Evolutionary conservation across 2,888 invertebrate genomes (phyloP).

Genomic region (Cylindroiulus punctatus): DNA sequence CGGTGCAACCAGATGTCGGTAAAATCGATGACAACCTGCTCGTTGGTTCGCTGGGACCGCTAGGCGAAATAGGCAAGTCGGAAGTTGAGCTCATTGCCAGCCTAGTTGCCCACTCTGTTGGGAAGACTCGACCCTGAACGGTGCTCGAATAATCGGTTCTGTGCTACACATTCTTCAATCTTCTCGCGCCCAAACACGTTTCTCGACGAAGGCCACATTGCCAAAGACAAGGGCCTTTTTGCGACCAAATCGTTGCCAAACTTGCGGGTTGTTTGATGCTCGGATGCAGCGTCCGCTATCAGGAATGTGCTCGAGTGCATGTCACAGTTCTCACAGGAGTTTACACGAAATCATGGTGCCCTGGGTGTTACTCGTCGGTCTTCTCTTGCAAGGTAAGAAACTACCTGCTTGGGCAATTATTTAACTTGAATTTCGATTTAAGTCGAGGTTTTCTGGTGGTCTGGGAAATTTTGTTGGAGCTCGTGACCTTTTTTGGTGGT

Average conservation of each 20-base stretch:
- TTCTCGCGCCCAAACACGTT: neutral
- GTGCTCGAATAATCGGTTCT: neutral
- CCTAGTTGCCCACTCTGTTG: neutral
- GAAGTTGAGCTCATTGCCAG: slow-evolving; percentile 5
- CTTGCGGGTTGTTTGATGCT: neutral
- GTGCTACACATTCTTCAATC: neutral
- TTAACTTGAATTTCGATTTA: neutral
- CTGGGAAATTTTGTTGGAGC: too few species aligned
- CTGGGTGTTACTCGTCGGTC: neutral
- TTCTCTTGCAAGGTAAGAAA: neutral
- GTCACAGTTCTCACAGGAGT: slow-evolving; percentile 17
- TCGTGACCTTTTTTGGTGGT: too few species aligned
- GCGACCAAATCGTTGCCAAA: neutral
- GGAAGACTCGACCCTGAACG: neutral
- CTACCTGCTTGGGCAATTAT: too few species aligned
- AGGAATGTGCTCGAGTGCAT: slow-evolving; percentile 10
- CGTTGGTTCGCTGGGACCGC: slow-evolving; percentile 18
- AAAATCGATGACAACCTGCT: slow-evolving; percentile 18
- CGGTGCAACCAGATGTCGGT: slow-evolving; percentile 18
- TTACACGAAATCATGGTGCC: slow-evolving; percentile 21
- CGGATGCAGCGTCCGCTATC: neutral
- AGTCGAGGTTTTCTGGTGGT: too few species aligned
- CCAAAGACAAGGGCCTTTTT: slow-evolving; percentile 1
- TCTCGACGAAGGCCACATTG: neutral
- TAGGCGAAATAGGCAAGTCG: neutral